Evolutionary conservation across 1,140 invertebrate genomes (phyloP), one percentile per base, ranked within the genome.

Genomic region (Euborellia annulipes): DNA sequence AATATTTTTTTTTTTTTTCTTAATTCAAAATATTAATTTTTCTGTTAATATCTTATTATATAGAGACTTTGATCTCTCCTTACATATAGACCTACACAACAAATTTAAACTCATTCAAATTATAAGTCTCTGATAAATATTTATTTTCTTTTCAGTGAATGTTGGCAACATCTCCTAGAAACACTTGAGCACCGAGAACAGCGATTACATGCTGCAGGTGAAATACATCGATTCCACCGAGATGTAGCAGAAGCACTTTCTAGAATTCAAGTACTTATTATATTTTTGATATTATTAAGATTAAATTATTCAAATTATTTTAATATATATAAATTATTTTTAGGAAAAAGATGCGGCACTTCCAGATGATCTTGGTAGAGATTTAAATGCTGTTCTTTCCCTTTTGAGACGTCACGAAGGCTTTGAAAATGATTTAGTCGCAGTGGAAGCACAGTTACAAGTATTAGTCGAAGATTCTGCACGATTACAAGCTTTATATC

Each of bases 181-280:
- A 75, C 89, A 53, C 81, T 97, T 36, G 79, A 85, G 52, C 76
- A 83, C 45, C 72, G 92, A 11, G 85, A 90, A 50, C 75, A 83
- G 47, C 80, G 90, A 41, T 68, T 98, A 7, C 76, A 81, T 55
- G 91, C 89, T 1, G 93, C 93, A 4, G 91, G 87, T 16, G 89
- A 96, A 65, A 92, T 97, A 50, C 93, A 97, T 63, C 73, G 90
- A 32, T 97, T 95, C 72, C 93, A 97, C 66, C 75, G 91, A 18
- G 93, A 98, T 62, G 90, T 93, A 0, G 86, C 85, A 6, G 93
- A 98, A 58, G 84, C 92, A 3, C 63, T 92, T 2, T 84, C 85
- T 9, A 71, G 91, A 20, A 92, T 95, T 23, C 82, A 86, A 55
- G 46, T 6, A 20, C n/a, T n/a, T 6, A 20, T 38, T n/a, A 20